These are phyloP conservation scores for Trissolcus basalis DNA, from an alignment of 1,140 invertebrate species.

Conservation along the genomic window DNA sequence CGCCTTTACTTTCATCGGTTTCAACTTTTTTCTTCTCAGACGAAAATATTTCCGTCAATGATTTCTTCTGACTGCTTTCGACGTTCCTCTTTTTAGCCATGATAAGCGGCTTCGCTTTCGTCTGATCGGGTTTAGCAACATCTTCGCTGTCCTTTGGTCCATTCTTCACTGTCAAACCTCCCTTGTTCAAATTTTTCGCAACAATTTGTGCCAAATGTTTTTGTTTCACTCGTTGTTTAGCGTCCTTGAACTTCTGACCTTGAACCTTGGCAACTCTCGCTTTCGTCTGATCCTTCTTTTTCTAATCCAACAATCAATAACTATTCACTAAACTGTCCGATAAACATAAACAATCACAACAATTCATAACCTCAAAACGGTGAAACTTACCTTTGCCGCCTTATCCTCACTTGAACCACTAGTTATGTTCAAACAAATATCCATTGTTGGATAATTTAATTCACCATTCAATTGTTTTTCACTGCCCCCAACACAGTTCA, in stretches of 20 bases:
- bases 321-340: not conserved
- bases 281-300: slow-evolving; percentile 2
- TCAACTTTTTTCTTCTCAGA: slow-evolving; percentile 18
- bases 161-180: slow-evolving; percentile 14
- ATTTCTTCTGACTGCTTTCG: slow-evolving; percentile 53
- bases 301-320: slow-evolving; percentile 1
- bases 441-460: slow-evolving; percentile 3
- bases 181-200: slow-evolving; percentile 57
- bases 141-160: not conserved
- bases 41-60: slow-evolving; percentile 67
- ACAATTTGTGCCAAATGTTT: slow-evolving; percentile 68
- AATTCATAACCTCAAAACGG: slow-evolving; percentile 15
- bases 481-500: not conserved
- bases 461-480: not conserved
- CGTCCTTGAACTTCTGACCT: slow-evolving; percentile 7
- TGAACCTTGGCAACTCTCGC: not conserved
- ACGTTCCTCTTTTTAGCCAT: slow-evolving; percentile 63
- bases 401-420: not conserved
- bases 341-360: not conserved
- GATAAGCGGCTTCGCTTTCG: slow-evolving; percentile 37
- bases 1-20: too few species aligned
- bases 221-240: slow-evolving; percentile 68
- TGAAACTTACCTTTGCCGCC: slow-evolving; percentile 12
- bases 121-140: not conserved
- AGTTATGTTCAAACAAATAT: slow-evolving; percentile 20